These are phyloP conservation scores for Bergia puertoricense DNA, from an alignment of 92 coral and sea anemone species.

Conservation along the genomic window DNA sequence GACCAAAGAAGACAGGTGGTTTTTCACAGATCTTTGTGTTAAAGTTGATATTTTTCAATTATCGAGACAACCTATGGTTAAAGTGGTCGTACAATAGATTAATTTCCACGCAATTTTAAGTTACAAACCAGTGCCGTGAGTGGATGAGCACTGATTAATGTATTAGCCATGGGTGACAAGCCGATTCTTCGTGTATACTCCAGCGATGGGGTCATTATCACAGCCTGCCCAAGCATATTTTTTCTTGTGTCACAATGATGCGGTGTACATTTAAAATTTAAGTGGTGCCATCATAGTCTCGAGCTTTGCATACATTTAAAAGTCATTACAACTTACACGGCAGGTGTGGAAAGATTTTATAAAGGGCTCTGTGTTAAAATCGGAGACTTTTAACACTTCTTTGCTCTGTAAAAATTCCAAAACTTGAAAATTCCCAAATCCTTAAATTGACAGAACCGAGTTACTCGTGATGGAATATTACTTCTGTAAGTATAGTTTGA, in stretches of 20 bases:
- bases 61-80: slow-evolving; percentile 30
- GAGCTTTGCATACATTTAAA: slow-evolving; percentile 67
- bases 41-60: slow-evolving; percentile 44
- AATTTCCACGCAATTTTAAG: slow-evolving; percentile 31
- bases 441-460: background rate
- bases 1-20: slow-evolving; percentile 26
- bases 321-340: slow-evolving; percentile 72
- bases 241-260: slow-evolving; percentile 29
- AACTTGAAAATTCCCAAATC: background rate
- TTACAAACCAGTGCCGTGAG: slow-evolving; percentile 16
- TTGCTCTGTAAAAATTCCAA: background rate
- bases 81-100: slow-evolving; percentile 43
- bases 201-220: slow-evolving; percentile 13
- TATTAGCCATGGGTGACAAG: slow-evolving; percentile 15
- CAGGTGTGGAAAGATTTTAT: slow-evolving; percentile 63
- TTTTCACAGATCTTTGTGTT: slow-evolving; percentile 22
- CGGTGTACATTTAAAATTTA: slow-evolving; percentile 45
- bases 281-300: slow-evolving; percentile 36
- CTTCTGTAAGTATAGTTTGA: slow-evolving; percentile 28
- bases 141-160: background rate
- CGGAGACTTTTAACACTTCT: background rate
- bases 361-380: slow-evolving; percentile 1
- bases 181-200: slow-evolving; percentile 14
- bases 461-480: slow-evolving; percentile 13
- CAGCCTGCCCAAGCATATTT: slow-evolving; percentile 5